phyloP scores from a whole-genome alignment of 2,797 vertebrate genomes.

The Catharus ustulatus region DNA sequence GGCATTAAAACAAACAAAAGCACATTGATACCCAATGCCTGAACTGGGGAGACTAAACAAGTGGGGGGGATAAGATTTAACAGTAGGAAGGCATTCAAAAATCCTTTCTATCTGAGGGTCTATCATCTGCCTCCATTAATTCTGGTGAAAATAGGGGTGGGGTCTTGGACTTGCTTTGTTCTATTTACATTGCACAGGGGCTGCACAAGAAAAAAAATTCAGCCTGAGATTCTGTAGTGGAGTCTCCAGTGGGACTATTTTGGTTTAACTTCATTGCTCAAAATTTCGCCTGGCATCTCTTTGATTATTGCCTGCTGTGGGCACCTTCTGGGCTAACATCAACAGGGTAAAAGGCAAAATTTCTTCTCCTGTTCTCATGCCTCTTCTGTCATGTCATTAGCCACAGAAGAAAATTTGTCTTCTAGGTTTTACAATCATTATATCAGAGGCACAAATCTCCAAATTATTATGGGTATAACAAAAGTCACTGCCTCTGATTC shows the following conservation, averaged over 20 bases:
- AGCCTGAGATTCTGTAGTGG: not conserved
- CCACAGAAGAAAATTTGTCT: not conserved
- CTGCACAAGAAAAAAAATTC: not conserved
- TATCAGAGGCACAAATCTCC: not conserved
- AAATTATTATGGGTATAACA: not conserved
- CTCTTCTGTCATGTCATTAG: not conserved
- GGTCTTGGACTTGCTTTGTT: not conserved
- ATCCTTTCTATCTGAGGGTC: not conserved
- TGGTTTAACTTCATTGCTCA: not conserved
- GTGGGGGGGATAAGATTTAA: not conserved
- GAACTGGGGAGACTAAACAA: constrained; percentile 15
- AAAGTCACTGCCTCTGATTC: not conserved
- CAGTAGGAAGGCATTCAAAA: not conserved
- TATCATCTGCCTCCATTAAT: not conserved
- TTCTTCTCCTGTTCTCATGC: not conserved
- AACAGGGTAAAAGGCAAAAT: not conserved
- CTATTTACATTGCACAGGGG: not conserved
- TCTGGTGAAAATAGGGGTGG: not conserved
- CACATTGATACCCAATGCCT: not conserved
- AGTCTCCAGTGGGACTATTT: not conserved
- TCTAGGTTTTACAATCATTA: not conserved
- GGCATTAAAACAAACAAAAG: constrained; percentile 65
- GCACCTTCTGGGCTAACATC: not conserved
- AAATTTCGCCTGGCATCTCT: not conserved
- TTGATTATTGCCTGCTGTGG: not conserved